Evolutionary conservation across 2,888 invertebrate genomes (phyloP).

Genomic region (Ophraella communa): DNA sequence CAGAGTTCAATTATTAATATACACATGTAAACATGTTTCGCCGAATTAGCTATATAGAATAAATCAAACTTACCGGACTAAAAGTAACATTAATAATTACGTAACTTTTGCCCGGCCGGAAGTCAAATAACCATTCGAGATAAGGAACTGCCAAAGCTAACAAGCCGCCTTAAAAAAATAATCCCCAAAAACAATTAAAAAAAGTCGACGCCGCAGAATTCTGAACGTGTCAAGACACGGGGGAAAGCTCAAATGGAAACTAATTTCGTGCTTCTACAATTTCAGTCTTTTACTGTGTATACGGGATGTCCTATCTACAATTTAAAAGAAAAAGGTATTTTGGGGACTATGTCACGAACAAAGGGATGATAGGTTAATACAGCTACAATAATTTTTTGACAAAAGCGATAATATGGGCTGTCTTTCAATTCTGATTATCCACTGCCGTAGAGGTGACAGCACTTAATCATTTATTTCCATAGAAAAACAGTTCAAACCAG

Average conservation of each 20-base stretch:
- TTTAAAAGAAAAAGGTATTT: too few species aligned
- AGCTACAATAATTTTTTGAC: too few species aligned
- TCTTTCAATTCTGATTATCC: too few species aligned
- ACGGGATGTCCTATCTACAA: not conserved
- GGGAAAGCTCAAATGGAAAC: not conserved
- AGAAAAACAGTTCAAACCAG: too few species aligned
- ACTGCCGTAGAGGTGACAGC: too few species aligned
- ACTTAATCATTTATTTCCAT: too few species aligned
- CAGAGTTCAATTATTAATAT: too few species aligned
- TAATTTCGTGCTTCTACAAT: not conserved
- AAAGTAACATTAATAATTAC: not conserved
- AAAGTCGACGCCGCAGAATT: constrained; percentile 26
- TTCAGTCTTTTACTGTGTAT: not conserved
- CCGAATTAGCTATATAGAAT: not conserved
- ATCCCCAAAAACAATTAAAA: constrained; percentile 28
- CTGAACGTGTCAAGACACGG: constrained; percentile 24
- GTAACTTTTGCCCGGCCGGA: not conserved
- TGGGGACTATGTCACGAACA: too few species aligned
- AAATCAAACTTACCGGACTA: not conserved
- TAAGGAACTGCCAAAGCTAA: constrained; percentile 15
- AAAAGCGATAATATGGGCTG: too few species aligned
- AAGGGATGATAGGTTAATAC: too few species aligned
- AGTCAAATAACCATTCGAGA: constrained; percentile 10
- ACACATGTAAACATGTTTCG: not conserved
- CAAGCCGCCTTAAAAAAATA: constrained; percentile 26